phyloP scores from a whole-genome alignment of 2,113 vertebrate genomes.

The Macroglossus sobrinus region DNA sequence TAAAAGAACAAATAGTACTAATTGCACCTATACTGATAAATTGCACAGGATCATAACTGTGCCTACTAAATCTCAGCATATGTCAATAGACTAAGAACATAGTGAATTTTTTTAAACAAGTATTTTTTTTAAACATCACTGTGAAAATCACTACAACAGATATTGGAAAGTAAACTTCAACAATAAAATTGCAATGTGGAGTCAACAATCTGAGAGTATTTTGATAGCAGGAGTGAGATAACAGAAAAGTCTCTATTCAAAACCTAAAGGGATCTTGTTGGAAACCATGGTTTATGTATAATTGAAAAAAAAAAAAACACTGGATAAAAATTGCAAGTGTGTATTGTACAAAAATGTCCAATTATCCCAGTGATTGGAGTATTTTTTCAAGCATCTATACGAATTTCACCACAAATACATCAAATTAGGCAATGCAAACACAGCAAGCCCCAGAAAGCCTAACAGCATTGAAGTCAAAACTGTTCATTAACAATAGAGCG shows the following conservation, averaged over 20 bases:
- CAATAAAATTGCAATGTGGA: not conserved
- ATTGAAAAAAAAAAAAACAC: conserved; percentile 49
- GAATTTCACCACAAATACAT: conserved; percentile 33
- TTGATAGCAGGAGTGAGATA: conserved; percentile 32
- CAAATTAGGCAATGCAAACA: conserved; percentile 33
- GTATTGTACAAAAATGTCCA: conserved; percentile 19
- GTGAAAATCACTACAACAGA: conserved; percentile 51
- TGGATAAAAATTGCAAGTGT: conserved; percentile 55
- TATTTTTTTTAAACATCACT: conserved; percentile 49
- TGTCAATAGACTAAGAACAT: not conserved
- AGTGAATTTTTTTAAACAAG: not conserved
- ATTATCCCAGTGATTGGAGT: conserved; percentile 9
- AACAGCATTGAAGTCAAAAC: conserved; percentile 42
- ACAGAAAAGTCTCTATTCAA: conserved; percentile 52
- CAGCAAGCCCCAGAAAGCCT: not conserved
- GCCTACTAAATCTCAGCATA: not conserved
- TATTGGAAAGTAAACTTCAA: conserved; percentile 48
- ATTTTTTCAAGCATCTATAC: conserved; percentile 32
- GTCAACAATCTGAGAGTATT: conserved; percentile 20
- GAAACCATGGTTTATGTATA: conserved; percentile 35
- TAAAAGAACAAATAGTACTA: conserved; percentile 33
- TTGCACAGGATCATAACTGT: not conserved
- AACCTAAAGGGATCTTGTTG: conserved; percentile 51
- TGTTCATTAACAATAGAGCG: conserved; percentile 35
- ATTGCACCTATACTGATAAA: not conserved